A percentile compares a stretch with the other conserved stretches of the same genome.
These are phyloP conservation scores for Ambastaia sidthimunki DNA, from an alignment of 2,797 vertebrate species.

Conservation along the genomic window DNA sequence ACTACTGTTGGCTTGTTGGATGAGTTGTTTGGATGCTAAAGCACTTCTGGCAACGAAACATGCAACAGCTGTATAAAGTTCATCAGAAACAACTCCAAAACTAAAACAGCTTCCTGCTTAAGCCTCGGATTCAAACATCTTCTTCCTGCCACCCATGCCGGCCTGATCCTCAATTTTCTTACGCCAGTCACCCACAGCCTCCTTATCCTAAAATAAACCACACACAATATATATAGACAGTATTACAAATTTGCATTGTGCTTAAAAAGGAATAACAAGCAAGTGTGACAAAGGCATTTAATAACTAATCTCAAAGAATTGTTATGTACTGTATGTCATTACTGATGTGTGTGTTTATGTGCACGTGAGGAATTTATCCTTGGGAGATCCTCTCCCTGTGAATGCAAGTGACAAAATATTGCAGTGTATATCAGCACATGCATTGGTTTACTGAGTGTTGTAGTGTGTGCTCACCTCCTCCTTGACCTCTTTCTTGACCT, in stretches of 20 bases:
- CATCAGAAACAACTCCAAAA: slow-evolving; percentile 22
- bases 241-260: neutral
- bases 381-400: neutral
- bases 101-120: slow-evolving; percentile 21
- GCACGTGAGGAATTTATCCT: too few relatives aligned
- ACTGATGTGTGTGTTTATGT: neutral
- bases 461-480: slow-evolving; percentile 39
- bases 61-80: slow-evolving; percentile 11
- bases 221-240: neutral
- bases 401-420: neutral
- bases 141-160: slow-evolving; percentile 83
- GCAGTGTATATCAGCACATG: neutral
- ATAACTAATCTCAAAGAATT: too few relatives aligned
- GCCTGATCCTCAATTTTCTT: slow-evolving; percentile 89
- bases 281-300: too few relatives aligned
- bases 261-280: too few relatives aligned
- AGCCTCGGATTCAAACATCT: slow-evolving; percentile 81
- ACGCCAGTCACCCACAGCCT: slow-evolving; percentile 84
- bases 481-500: slow-evolving; percentile 66
- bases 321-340: too few relatives aligned
- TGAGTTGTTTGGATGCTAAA: slow-evolving; percentile 2
- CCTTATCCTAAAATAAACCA: slow-evolving; percentile 73
- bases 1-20: slow-evolving; percentile 11
- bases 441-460: neutral
- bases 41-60: slow-evolving; percentile 6